Conservation (phyloP, 1,140 invertebrate species). For the Temnothorax longispinosus region DNA sequence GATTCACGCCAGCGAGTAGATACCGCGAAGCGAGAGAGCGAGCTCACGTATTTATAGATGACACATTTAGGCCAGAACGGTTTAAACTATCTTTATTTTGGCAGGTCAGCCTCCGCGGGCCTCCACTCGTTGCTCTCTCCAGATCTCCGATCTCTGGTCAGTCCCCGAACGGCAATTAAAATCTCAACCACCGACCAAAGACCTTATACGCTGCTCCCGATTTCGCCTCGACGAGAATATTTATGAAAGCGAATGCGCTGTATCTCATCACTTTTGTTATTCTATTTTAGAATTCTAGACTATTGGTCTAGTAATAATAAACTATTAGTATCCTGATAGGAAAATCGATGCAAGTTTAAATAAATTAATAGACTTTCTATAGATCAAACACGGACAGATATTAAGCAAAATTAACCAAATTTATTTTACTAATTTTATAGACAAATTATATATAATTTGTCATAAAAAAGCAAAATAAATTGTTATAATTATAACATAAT, state of each 20-base stretch:
- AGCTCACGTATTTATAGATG: slow-evolving; percentile 83
- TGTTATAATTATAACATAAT: neutral
- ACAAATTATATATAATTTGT: neutral
- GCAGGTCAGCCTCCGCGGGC: slow-evolving; percentile 63
- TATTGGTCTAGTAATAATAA: neutral
- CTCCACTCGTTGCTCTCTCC: slow-evolving; percentile 8
- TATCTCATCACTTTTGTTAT: neutral
- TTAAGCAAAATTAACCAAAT: neutral
- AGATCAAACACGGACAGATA: neutral
- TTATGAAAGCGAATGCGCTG: neutral
- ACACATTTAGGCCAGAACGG: slow-evolving; percentile 82
- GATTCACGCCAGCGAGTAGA: slow-evolving; percentile 36
- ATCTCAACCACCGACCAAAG: neutral
- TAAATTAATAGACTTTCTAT: neutral
- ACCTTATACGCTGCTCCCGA: neutral
- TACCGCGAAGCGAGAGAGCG: slow-evolving; percentile 39
- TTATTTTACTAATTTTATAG: neutral
- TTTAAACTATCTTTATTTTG: slow-evolving; percentile 81
- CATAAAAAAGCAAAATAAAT: too few relatives aligned
- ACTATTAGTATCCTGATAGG: neutral
- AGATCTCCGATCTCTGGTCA: slow-evolving; percentile 33
- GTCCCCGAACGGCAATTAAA: slow-evolving; percentile 37
- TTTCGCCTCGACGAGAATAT: slow-evolving; percentile 8
- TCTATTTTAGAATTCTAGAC: neutral
- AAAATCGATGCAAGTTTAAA: neutral